Conservation (phyloP, 2,113 vertebrate species). For the Probosciger aterrimus region DNA sequence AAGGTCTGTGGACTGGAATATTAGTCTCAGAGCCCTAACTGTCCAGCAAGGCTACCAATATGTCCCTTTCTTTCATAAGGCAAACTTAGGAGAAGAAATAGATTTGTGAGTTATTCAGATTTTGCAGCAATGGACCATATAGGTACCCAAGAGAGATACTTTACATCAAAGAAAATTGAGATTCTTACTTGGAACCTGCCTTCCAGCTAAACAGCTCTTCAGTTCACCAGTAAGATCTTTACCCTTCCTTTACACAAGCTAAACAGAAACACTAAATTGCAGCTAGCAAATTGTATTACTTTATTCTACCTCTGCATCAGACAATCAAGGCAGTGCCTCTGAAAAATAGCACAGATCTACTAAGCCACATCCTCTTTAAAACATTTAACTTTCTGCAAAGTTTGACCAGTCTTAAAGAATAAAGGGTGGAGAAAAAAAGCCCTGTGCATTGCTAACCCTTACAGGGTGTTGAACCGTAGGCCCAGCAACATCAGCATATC, state of each 20-base stretch:
- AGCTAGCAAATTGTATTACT: not conserved
- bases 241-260: not conserved
- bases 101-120: not conserved
- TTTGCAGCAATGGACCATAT: not conserved
- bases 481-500: not conserved
- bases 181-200: not conserved
- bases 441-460: not conserved
- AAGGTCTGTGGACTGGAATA: not conserved
- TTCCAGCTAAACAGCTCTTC: not conserved
- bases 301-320: not conserved
- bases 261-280: not conserved
- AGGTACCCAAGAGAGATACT: not conserved
- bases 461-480: constrained; percentile 7
- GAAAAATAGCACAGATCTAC: not conserved
- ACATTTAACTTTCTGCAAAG: not conserved
- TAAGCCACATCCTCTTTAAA: not conserved
- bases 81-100: not conserved
- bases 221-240: not conserved
- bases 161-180: not conserved
- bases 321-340: not conserved
- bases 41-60: not conserved
- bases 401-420: not conserved
- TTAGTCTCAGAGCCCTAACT: not conserved
- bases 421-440: not conserved
- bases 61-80: not conserved